phyloP scores from a whole-genome alignment of 2,113 vertebrate genomes.

The Macrotis lagotis region DNA sequence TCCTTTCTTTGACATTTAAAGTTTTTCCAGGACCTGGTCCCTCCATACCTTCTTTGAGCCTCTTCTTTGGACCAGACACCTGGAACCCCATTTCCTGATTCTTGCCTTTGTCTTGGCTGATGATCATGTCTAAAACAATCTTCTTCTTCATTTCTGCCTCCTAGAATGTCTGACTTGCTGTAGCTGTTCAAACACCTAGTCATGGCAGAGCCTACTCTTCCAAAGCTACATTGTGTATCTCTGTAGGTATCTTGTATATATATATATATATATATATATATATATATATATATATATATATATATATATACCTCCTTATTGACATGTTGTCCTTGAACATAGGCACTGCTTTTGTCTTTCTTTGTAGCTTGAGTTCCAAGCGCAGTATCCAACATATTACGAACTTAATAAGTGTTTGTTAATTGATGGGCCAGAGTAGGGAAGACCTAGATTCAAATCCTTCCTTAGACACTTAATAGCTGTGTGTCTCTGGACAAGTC shows the following conservation, averaged over 20 bases:
- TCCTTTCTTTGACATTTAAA: background rate
- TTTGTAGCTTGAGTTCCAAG: background rate
- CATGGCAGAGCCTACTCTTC: background rate
- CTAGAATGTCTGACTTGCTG: background rate
- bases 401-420: background rate
- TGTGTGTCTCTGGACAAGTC: background rate
- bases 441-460: background rate
- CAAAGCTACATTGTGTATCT: background rate
- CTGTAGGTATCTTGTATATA: background rate
- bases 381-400: background rate
- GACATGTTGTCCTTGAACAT: background rate
- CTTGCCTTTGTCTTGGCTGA: background rate
- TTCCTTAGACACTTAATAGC: background rate
- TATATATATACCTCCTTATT: background rate
- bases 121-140: background rate
- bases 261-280: too few relatives aligned
- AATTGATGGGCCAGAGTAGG: background rate
- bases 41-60: background rate
- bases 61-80: background rate
- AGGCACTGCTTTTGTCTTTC: background rate
- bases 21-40: background rate
- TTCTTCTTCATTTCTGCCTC: background rate
- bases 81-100: background rate
- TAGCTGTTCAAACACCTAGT: background rate
- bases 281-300: too few relatives aligned